These are phyloP conservation scores for Mystacides longicornis DNA, from an alignment of 2,888 invertebrate genomes.

Conservation along the genomic window DNA sequence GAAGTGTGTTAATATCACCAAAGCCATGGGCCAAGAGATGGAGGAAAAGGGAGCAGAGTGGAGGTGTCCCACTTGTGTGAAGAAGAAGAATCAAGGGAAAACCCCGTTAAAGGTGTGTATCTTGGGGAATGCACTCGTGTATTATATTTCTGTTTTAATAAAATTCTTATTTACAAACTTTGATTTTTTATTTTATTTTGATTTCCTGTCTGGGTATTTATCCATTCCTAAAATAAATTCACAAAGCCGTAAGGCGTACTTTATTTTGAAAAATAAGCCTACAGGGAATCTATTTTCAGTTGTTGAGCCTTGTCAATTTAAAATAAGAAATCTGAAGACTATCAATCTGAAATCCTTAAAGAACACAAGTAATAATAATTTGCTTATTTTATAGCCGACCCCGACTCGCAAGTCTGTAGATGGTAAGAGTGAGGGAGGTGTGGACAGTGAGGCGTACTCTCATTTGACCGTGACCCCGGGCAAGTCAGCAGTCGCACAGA, in stretches of 20 bases:
- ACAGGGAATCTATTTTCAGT: too few species aligned
- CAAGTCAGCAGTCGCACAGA: not conserved
- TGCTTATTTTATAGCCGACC: constrained; percentile 16
- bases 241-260: too few species aligned
- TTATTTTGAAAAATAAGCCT: too few species aligned
- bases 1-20: constrained; percentile 90
- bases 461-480: constrained; percentile 12
- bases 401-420: constrained; percentile 21
- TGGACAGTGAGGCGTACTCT: constrained; percentile 14
- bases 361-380: too few species aligned
- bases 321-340: too few species aligned
- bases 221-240: too few species aligned
- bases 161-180: not conserved
- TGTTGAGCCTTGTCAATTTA: too few species aligned
- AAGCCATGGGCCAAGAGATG: constrained; percentile 87
- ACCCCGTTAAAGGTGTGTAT: constrained; percentile 23
- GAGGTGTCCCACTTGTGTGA: constrained; percentile 79
- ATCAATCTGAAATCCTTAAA: too few species aligned
- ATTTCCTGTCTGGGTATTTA: not conserved
- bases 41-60: constrained; percentile 82
- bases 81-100: constrained; percentile 35
- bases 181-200: not conserved
- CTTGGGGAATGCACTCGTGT: not conserved
- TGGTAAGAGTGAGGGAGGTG: constrained; percentile 10
- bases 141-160: not conserved